These are phyloP conservation scores for Sciurus carolinensis DNA, from an alignment of 2,797 vertebrate species.

Conservation along the genomic window DNA sequence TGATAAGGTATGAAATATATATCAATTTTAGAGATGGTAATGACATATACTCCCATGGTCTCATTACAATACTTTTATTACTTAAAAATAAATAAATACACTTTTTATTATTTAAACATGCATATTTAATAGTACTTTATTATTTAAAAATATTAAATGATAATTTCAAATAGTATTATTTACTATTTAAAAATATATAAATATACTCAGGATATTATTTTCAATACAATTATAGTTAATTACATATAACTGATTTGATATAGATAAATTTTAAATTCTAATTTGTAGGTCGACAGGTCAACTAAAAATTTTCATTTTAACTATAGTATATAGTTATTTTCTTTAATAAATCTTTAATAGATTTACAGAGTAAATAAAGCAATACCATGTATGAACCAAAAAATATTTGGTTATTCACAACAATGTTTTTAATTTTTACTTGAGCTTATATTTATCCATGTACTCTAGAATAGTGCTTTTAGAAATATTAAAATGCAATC, in stretches of 20 bases:
- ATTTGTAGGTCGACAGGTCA: neutral
- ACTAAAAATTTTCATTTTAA: conserved; percentile 10
- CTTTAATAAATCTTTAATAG: neutral
- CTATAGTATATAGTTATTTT: neutral
- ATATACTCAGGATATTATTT: neutral
- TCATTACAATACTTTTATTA: neutral
- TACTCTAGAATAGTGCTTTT: neutral
- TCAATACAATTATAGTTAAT: neutral
- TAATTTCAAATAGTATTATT: too few relatives aligned
- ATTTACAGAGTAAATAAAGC: conserved; percentile 36
- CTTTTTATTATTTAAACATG: too few relatives aligned
- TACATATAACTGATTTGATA: neutral
- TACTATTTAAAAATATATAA: conserved; percentile 48
- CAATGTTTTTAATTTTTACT: neutral
- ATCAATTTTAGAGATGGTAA: neutral
- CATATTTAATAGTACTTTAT: too few relatives aligned
- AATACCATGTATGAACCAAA: neutral
- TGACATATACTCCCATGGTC: neutral
- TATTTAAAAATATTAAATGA: too few relatives aligned
- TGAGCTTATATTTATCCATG: neutral
- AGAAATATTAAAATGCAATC: conserved; percentile 27
- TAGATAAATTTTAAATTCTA: conserved; percentile 18
- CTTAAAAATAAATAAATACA: conserved; percentile 28
- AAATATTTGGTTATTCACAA: neutral
- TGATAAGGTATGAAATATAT: neutral